phyloP scores from a whole-genome alignment of 2,888 invertebrate species.

The Allacma fusca region DNA sequence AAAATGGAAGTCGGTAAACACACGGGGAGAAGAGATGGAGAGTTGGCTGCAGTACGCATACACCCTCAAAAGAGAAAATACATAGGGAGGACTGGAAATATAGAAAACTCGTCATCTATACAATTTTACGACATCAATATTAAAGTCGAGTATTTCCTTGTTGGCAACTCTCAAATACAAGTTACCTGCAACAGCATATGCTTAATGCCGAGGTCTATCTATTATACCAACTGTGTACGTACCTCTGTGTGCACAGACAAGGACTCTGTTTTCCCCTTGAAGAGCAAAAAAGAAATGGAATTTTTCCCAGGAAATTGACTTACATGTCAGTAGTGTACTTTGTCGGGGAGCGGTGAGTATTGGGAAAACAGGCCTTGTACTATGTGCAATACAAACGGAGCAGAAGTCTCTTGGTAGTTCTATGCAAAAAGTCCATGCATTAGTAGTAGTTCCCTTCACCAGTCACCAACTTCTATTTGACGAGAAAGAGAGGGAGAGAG shows the following conservation, averaged over 20 bases:
- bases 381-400: no score
- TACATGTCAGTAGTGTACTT: neutral
- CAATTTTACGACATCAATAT: slow-evolving; percentile 24
- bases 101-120: neutral
- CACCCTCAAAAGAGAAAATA: neutral
- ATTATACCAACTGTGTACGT: no score
- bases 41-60: neutral
- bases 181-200: no score
- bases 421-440: no score
- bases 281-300: neutral
- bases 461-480: neutral
- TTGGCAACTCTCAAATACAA: slow-evolving; percentile 2
- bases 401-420: no score
- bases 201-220: no score
- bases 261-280: neutral
- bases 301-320: slow-evolving; percentile 5
- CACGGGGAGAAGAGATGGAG: neutral
- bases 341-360: no score
- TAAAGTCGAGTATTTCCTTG: slow-evolving; percentile 16
- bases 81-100: neutral
- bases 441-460: neutral
- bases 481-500: no score
- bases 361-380: neutral
- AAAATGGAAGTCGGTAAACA: slow-evolving; percentile 1
- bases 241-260: no score